Evolutionary conservation across 2,113 vertebrate genomes (phyloP), one percentile per base, ranked within the genome.

Genomic region (Alligator sinensis): DNA sequence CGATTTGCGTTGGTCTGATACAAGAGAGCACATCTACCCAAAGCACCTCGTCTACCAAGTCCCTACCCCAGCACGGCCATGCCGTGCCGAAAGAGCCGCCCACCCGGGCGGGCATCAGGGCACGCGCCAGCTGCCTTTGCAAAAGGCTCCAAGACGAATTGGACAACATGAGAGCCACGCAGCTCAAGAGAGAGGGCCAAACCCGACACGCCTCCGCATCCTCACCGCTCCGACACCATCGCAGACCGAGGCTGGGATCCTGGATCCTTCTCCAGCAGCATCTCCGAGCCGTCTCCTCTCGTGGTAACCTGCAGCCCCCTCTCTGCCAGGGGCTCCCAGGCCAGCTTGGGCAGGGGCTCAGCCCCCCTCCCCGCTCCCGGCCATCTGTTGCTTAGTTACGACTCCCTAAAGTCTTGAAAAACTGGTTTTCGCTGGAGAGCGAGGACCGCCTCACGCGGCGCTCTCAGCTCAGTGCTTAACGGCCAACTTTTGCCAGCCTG

Each of bases 1-100:
- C 47, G 2, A 7, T 9, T 47, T 2, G 18, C 63, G 16, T 3
- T 14, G 54, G 34, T 47, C 47, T 9, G 9, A 47, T 47, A 47
- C 47, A 9, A 17, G 28, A 87, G 60, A 38, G 30, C 58, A 2
- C 1, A 5, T 77, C 72, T 30, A 12, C 13, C 28, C 68, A 70
- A 47, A 4, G 0, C 9, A 70, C 22, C 2, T 0, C 5, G 24
- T 11, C 24, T 25, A 63, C 61, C 61, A 3, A 47, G 47, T 25
- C 25, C 25, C 54, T 75, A 70, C 18, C 84, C 6, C n/a, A 7
- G 47, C 47, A 9, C 38, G 38, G 21, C 81, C 59, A 4, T 4
- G 30, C 25, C 66, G 25, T 10, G 61, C 5, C 61, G 16, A 38
- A 68, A 59, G n/a, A 60, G 54, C 24, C 2, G 2, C 38, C 38